A percentile compares a stretch with the other conserved stretches of the same genome.
Evolutionary conservation across 2,113 vertebrate species (phyloP).

Genomic region (Pristiophorus japonicus): DNA sequence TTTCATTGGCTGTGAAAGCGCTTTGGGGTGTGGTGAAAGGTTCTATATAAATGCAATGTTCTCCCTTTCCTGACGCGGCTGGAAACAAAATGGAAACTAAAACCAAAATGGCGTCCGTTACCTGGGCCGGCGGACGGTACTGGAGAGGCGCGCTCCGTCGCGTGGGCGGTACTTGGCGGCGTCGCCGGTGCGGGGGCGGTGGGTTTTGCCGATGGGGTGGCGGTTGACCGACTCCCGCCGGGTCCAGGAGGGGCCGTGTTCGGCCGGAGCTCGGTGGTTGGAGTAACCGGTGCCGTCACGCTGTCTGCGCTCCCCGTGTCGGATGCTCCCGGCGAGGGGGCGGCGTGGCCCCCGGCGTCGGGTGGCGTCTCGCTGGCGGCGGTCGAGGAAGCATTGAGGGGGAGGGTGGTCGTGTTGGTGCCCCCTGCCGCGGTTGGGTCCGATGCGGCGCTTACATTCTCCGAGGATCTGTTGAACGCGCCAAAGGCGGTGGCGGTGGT

Average conservation of each 20-base stretch:
- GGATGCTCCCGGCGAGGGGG: rapidly evolving
- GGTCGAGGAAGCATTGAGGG: neutral
- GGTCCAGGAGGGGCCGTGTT: neutral
- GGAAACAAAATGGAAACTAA: neutral
- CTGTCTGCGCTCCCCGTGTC: neutral
- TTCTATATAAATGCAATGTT: neutral
- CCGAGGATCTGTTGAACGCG: neutral
- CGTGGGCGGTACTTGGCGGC: neutral
- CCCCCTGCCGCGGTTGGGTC: neutral
- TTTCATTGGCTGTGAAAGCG: neutral
- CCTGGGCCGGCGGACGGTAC: neutral
- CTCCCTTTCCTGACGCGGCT: neutral
- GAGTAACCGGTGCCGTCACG: rapidly evolving
- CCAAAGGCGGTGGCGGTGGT: too few relatives aligned
- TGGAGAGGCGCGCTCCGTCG: neutral
- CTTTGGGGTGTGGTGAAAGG: neutral
- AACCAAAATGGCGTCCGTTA: neutral
- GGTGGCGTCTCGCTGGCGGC: neutral
- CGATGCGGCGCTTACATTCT: neutral
- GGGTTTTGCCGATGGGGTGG: neutral
- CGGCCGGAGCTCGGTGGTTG: neutral
- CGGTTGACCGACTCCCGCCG: neutral
- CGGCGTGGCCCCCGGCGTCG: neutral
- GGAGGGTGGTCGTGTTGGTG: neutral
- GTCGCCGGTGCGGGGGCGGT: neutral